Evolutionary conservation across 2,113 vertebrate species (phyloP).

Genomic region (Gopherus evgoodei): DNA sequence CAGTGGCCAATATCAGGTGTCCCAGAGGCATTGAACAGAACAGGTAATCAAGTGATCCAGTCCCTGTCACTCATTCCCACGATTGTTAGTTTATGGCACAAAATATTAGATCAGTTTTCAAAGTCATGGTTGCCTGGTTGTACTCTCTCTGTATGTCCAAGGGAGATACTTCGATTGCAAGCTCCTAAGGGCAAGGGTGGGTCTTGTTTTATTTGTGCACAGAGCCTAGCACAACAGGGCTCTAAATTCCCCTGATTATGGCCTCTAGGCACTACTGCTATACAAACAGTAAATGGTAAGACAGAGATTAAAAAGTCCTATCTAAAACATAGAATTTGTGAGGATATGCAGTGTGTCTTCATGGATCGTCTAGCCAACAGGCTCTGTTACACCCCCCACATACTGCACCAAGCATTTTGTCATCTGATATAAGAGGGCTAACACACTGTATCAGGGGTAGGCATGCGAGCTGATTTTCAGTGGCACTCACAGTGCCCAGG

Average conservation of each 20-base stretch:
- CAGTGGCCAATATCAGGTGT: no score
- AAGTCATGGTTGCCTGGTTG: not conserved
- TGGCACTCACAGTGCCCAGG: no score
- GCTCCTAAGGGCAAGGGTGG: not conserved
- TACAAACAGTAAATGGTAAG: not conserved
- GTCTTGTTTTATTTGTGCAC: not conserved
- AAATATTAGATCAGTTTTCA: not conserved
- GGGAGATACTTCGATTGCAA: rapidly evolving
- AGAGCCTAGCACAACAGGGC: not conserved
- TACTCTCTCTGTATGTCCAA: not conserved
- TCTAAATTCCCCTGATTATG: rapidly evolving
- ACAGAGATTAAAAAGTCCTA: not conserved
- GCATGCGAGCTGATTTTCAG: no score
- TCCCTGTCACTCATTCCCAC: no score
- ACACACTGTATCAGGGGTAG: not conserved
- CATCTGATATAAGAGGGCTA: not conserved
- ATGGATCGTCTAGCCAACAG: rapidly evolving
- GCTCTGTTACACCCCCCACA: not conserved
- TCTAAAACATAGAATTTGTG: not conserved
- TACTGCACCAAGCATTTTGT: not conserved
- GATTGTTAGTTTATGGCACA: not conserved
- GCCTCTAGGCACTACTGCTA: not conserved
- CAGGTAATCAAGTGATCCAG: no score
- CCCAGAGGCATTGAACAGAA: no score
- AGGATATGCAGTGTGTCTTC: not conserved